phyloP scores from a whole-genome alignment of 1,140 invertebrate species.

The Panulirus ornatus region DNA sequence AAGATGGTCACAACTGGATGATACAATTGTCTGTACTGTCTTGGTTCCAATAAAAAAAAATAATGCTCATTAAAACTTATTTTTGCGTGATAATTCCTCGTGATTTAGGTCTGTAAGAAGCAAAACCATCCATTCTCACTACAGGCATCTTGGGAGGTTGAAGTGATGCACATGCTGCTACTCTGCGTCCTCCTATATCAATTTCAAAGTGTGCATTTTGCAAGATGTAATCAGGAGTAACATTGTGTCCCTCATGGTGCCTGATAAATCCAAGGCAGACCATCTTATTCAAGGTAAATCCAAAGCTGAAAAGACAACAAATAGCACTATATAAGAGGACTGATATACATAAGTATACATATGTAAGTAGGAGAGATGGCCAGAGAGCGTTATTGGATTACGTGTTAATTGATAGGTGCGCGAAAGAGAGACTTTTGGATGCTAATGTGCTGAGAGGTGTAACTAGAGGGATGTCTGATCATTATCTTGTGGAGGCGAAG shows the following conservation, averaged over 20 bases:
- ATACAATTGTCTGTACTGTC: no score
- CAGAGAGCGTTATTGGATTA: no score
- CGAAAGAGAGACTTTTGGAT: no score
- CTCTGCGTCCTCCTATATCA: constrained; percentile 82
- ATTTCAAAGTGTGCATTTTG: constrained; percentile 83
- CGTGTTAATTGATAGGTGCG: no score
- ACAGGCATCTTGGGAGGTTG: constrained; percentile 74
- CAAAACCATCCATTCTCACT: constrained; percentile 72
- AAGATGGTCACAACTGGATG: no score
- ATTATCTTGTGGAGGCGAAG: no score
- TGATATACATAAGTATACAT: no score
- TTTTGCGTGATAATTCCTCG: constrained; percentile 71
- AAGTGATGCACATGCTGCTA: constrained; percentile 59
- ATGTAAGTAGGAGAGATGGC: no score
- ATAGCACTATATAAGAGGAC: no score
- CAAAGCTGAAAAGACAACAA: constrained; percentile 80
- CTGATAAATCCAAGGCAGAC: constrained; percentile 85
- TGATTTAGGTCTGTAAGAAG: constrained; percentile 69
- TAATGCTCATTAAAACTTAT: not conserved
- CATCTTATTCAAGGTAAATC: constrained; percentile 83
- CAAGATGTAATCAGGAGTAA: constrained; percentile 84
- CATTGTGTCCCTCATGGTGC: constrained; percentile 78
- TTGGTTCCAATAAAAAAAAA: no score
- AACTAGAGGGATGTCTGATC: no score
- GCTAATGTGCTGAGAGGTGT: no score